Evolutionary conservation across 1,140 invertebrate genomes (phyloP), one percentile per base, ranked within the genome.

Genomic region (Papilio glaucus): DNA sequence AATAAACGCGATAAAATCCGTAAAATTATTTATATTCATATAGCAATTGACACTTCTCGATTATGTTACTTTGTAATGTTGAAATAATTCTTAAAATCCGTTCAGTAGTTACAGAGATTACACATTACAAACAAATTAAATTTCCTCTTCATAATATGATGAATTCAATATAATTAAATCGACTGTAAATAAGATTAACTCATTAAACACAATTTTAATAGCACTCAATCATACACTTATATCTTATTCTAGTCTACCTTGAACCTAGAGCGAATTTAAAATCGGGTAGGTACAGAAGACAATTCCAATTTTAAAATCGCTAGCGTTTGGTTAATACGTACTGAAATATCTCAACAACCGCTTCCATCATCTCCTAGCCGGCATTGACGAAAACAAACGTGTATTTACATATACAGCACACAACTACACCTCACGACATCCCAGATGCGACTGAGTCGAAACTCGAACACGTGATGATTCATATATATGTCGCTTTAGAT

Each of bases 311-410:
- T 57, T 57, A 57, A 13, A 57, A 57, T 12, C 0, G 4, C 3
- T 37, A 4, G 21, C 18, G 5, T 24, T 57, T 57, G 7, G 21
- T 24, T 33, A 63, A 37, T 41, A 76, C 73, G 53, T 73, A 79
- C 78, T 65, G 61, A 73, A 77, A 77, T 70, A 73, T 63, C 39
- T 71, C 62, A n/a, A 73, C 45, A 18, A 68, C 45, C 8, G 73
- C 67, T 26, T 72, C 60, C 29, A 74, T 74, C 41, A 73, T 71
- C 26, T n/a, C n/a, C n/a, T 38, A 26, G 33, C 26, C 53, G 60
- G 21, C 26, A 26, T 26, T 24, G 18, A 57, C 21, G 49, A 24
- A 9, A 57, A 26, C 24, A 57, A 24, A 3, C n/a, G 39, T 39
- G 6, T 37, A 21, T 29, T 53, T 65, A 74, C n/a, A 73, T 12